Conservation (phyloP, 2,113 vertebrate species). For the Burhinus oedicnemus region DNA sequence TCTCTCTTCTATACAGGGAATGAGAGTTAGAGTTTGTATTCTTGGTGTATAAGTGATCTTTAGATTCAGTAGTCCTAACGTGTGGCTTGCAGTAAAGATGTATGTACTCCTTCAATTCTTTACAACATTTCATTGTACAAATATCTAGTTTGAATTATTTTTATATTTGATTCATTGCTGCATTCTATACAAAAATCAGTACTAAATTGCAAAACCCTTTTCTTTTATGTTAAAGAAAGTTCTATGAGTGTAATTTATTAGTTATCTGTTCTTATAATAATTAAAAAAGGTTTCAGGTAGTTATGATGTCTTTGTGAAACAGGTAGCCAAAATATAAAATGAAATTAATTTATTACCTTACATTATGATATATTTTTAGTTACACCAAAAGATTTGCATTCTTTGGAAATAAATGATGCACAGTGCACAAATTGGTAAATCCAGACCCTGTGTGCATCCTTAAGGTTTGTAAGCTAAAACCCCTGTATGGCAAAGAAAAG, state of each 20-base stretch:
- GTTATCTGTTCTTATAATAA: background rate
- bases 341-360: background rate
- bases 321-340: background rate
- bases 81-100: background rate
- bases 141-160: background rate
- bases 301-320: background rate
- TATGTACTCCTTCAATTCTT: background rate
- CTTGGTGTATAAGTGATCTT: background rate
- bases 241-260: background rate
- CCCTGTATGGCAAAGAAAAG: background rate
- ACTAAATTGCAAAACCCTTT: background rate
- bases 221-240: background rate
- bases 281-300: background rate
- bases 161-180: background rate
- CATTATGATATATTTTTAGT: background rate
- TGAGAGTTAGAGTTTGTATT: background rate
- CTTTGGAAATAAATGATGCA: background rate
- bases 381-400: background rate
- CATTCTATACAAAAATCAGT: background rate
- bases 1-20: background rate
- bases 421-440: background rate
- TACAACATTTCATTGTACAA: background rate
- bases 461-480: background rate
- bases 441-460: rapidly evolving
- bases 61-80: background rate